Percentiles rank a stretch among this genome's conserved stretches.
Conservation (phyloP, 2,113 vertebrate species). For the Actinemys pallida region DNA sequence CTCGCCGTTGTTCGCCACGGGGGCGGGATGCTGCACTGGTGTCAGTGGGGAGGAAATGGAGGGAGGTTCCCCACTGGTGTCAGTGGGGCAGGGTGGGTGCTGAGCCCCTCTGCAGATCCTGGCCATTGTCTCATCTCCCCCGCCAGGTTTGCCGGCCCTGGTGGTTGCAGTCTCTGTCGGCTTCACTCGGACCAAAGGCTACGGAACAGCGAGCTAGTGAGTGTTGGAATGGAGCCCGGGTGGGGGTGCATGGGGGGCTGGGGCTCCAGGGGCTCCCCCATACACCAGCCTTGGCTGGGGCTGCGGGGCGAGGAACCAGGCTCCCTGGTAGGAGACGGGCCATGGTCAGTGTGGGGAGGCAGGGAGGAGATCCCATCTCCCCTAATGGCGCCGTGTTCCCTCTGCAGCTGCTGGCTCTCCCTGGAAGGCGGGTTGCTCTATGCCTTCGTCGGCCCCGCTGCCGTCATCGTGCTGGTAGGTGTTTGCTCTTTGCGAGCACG, state of each 20-base stretch:
- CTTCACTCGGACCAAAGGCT: conserved; percentile 96
- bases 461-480: conserved; percentile 95
- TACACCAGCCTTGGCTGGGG: neutral
- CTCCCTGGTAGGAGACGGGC: neutral
- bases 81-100: neutral
- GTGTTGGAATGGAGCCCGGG: conserved; percentile 12
- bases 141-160: conserved; percentile 89
- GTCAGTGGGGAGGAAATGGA: neutral
- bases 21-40: rapidly evolving
- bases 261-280: neutral
- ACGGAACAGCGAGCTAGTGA: conserved; percentile 94
- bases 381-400: neutral
- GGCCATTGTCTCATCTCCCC: neutral
- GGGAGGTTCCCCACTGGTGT: neutral
- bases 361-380: neutral
- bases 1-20: neutral
- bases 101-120: neutral
- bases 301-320: neutral
- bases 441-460: conserved; percentile 94
- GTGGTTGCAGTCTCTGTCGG: conserved; percentile 95
- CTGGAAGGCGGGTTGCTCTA: conserved; percentile 94
- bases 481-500: rapidly evolving
- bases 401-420: conserved; percentile 92
- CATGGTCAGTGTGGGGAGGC: neutral
- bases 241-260: neutral